These are phyloP conservation scores for Morus bassanus DNA, from an alignment of 2,797 vertebrate genomes.

Conservation along the genomic window DNA sequence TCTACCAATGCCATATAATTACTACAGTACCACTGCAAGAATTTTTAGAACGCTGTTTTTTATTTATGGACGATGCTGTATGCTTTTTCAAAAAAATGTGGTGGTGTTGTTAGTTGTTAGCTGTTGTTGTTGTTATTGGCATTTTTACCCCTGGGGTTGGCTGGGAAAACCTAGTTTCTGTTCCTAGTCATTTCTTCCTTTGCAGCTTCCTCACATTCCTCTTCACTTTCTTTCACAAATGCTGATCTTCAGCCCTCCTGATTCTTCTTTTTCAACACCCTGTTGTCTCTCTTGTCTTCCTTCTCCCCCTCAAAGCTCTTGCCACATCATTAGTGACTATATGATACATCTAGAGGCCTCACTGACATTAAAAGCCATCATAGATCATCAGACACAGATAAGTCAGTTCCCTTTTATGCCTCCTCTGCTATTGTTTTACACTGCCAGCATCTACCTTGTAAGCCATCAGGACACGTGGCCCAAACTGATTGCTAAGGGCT, in stretches of 20 bases:
- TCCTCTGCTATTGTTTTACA: not conserved
- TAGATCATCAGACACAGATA: not conserved
- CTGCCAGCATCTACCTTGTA: not conserved
- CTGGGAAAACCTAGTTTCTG: not conserved
- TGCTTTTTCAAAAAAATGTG: not conserved
- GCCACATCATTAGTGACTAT: not conserved
- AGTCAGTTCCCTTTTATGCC: not conserved
- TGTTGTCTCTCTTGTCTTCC: not conserved
- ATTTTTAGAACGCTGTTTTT: not conserved
- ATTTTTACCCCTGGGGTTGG: not conserved
- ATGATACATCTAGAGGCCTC: not conserved
- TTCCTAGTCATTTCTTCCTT: not conserved
- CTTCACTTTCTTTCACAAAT: not conserved
- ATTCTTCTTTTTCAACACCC: not conserved
- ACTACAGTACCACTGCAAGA: not conserved
- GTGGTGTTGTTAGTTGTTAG: not conserved
- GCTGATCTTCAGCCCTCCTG: not conserved
- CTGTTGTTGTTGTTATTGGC: not conserved
- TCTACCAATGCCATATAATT: not conserved
- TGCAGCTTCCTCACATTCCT: not conserved
- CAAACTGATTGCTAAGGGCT: not conserved
- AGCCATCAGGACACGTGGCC: not conserved
- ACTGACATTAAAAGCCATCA: not conserved
- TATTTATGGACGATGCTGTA: not conserved
- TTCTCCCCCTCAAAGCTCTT: not conserved